Evolutionary conservation across 1,140 invertebrate genomes (phyloP).

Genomic region (Neodiprion pinetum): DNA sequence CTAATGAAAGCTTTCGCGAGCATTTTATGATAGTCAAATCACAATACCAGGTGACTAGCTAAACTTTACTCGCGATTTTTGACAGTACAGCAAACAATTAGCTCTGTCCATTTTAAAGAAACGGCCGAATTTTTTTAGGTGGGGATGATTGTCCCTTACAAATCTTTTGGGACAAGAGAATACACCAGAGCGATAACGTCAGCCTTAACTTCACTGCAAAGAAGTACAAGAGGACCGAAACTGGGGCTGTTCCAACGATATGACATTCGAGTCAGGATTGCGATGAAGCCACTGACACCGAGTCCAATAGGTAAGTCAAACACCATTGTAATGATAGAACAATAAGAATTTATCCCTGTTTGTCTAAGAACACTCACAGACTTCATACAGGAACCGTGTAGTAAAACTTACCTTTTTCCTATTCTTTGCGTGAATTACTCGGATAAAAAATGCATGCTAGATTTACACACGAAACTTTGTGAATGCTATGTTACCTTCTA

Average conservation of each 20-base stretch:
- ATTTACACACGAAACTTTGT: no score
- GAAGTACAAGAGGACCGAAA: conserved; percentile 62
- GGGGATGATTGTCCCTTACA: conserved; percentile 78
- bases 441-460: no score
- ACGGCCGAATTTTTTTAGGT: conserved; percentile 52
- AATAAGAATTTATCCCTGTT: neutral
- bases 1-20: no score
- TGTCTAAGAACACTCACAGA: no score
- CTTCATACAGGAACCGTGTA: no score
- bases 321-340: neutral
- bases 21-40: no score
- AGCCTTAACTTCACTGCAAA: conserved; percentile 70
- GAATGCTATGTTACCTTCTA: no score
- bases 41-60: no score
- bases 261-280: conserved; percentile 73
- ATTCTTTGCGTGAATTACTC: no score
- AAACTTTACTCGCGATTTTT: no score
- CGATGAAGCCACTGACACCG: conserved; percentile 77
- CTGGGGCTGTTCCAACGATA: conserved; percentile 72
- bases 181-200: conserved; percentile 75
- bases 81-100: neutral
- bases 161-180: conserved; percentile 75
- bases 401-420: no score
- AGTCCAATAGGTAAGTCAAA: conserved; percentile 77
- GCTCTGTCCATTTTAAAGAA: neutral